phyloP scores from a whole-genome alignment of 2,113 vertebrate species.

The Pelusios castaneus region DNA sequence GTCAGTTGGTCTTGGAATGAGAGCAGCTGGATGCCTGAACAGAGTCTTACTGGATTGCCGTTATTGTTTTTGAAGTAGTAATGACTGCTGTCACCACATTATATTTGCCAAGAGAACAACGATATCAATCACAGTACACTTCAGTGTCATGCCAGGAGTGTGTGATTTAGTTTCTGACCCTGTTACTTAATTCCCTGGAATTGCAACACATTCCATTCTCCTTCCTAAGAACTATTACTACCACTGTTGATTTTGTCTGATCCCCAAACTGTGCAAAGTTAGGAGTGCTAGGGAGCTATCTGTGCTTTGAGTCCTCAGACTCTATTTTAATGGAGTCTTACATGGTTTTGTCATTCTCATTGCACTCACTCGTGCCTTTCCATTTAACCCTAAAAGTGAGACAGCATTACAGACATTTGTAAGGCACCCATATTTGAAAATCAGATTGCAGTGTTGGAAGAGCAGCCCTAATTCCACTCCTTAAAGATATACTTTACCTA shows the following conservation, averaged over 20 bases:
- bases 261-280: not conserved
- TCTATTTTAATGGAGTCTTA: not conserved
- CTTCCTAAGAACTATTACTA: not conserved
- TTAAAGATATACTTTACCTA: not conserved
- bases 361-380: not conserved
- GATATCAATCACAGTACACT: not conserved
- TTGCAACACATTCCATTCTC: not conserved
- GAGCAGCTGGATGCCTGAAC: not conserved
- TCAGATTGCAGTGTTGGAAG: not conserved
- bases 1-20: not conserved
- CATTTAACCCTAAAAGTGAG: not conserved
- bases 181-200: not conserved
- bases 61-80: not conserved
- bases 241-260: not conserved
- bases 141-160: slow-evolving; percentile 7
- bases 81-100: not conserved
- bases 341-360: not conserved
- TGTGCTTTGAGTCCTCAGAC: not conserved
- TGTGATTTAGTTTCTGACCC: not conserved
- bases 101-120: slow-evolving; percentile 21
- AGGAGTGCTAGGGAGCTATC: not conserved
- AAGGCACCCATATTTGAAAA: not conserved
- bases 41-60: not conserved
- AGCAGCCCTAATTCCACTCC: not conserved
- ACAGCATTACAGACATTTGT: not conserved